phyloP scores from a whole-genome alignment of 2,113 vertebrate species.

The Syrmaticus mikado region DNA sequence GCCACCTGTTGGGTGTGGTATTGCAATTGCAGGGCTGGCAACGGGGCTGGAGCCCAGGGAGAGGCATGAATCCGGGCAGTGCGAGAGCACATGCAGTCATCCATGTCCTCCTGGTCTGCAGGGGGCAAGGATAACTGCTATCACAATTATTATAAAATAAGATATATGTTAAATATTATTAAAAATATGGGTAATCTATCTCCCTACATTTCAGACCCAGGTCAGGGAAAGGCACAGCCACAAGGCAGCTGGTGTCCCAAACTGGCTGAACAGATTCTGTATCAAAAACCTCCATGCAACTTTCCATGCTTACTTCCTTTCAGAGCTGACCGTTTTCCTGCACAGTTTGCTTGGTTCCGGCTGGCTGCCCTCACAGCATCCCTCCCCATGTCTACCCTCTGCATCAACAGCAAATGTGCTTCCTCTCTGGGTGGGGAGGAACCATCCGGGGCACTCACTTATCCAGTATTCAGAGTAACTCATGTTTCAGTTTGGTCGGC shows the following conservation, averaged over 20 bases:
- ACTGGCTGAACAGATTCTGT: not conserved
- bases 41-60: not conserved
- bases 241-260: not conserved
- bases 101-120: not conserved
- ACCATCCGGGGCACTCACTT: accelerated
- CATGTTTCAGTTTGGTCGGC: accelerated
- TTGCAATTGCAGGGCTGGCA: not conserved
- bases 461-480: accelerated
- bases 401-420: accelerated
- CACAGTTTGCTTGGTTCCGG: too few species aligned
- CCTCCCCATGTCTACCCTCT: accelerated
- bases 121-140: not conserved
- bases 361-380: not conserved
- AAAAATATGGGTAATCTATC: not conserved
- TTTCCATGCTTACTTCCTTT: not conserved
- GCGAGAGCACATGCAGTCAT: too few species aligned
- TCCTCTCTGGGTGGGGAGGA: not conserved
- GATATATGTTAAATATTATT: not conserved
- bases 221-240: too few species aligned
- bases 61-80: not conserved
- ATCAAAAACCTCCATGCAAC: not conserved
- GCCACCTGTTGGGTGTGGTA: constrained; percentile 51
- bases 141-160: not conserved
- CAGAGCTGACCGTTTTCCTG: not conserved
- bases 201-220: not conserved